Evolutionary conservation across 2,797 vertebrate genomes (phyloP).

Genomic region (Chaunax sp.): DNA sequence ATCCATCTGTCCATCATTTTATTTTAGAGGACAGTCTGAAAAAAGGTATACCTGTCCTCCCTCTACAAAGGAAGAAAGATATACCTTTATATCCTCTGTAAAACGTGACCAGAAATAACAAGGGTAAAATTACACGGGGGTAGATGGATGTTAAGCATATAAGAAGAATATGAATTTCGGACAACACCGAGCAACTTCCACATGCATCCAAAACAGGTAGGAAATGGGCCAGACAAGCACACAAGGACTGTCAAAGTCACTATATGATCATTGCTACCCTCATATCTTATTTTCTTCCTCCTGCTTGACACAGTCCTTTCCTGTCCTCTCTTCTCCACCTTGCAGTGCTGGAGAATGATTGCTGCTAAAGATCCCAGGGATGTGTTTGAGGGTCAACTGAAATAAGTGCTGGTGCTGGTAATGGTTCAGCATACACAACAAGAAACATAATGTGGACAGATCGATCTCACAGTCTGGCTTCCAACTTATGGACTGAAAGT

Average conservation of each 20-base stretch:
- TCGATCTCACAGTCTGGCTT: slow-evolving; percentile 40
- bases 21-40: neutral
- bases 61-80: neutral
- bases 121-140: neutral
- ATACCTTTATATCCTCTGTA: neutral
- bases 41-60: too few relatives aligned
- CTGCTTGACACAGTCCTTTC: slow-evolving; percentile 17
- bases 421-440: slow-evolving; percentile 56
- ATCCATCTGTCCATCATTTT: slow-evolving; percentile 8
- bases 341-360: slow-evolving; percentile 55
- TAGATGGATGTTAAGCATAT: neutral
- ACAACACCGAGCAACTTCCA: neutral
- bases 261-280: neutral
- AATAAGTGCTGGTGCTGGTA: slow-evolving; percentile 51
- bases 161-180: neutral
- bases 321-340: slow-evolving; percentile 41
- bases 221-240: neutral
- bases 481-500: slow-evolving; percentile 44
- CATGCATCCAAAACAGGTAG: neutral
- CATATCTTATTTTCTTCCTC: neutral
- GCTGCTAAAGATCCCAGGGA: slow-evolving; percentile 44
- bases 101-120: neutral
- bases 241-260: neutral
- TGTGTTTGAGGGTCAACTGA: slow-evolving; percentile 54
- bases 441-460: slow-evolving; percentile 56